Evolutionary conservation across 92 coral and sea anemone genomes (phyloP), one percentile per base, ranked within the genome.

Genomic region (Chrysogorgia sp.): DNA sequence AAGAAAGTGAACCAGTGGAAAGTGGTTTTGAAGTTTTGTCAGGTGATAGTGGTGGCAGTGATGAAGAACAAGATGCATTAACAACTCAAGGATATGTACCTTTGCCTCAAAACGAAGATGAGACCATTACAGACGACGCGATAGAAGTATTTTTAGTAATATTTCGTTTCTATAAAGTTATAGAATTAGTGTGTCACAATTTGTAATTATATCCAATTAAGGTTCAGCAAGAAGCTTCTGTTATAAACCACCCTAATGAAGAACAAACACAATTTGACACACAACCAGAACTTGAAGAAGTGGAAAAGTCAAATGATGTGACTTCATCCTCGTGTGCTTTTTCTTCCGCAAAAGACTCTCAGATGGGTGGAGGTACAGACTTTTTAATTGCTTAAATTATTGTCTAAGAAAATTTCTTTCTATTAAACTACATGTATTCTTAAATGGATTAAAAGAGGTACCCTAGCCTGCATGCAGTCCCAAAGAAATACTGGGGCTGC

Each of bases 81-180:
- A 86, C 35, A 53, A 84, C 76, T 5, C 83, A 79, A 35, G 96
- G 96, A 26, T 90, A 90, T 57, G 81, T 90, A 21, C 89, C 91
- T 29, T 65, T 90, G 25, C 61, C 92, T 14, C 91, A 85, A 75
- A 86, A 83, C 48, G 96, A 88, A 49, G 87, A 75, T 48, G 86
- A 41, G 24, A 34, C 21, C 23, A 30, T 15, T 68, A 35, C 20
- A 10, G 14, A 15, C 25, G 31, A n/a, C 45, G 75, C 26, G 28
- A 68, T 45, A 41, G 58, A 81, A 20, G 47, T 69, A 77, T 21
- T 35, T 58, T 24, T 66, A 81, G 50, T 66, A 74, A 3, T 66
- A 67, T 19, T 59, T 58, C 14, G 31, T 59, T 20, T 40, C 53
- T 43, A 37, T 58, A 69, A 58, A 78, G 20, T 43, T 40, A 40